A percentile compares a stretch with the other conserved stretches of the same genome.
These are phyloP conservation scores for Scaptomyza hsui DNA, from an alignment of 1,140 invertebrate species.

Conservation along the genomic window DNA sequence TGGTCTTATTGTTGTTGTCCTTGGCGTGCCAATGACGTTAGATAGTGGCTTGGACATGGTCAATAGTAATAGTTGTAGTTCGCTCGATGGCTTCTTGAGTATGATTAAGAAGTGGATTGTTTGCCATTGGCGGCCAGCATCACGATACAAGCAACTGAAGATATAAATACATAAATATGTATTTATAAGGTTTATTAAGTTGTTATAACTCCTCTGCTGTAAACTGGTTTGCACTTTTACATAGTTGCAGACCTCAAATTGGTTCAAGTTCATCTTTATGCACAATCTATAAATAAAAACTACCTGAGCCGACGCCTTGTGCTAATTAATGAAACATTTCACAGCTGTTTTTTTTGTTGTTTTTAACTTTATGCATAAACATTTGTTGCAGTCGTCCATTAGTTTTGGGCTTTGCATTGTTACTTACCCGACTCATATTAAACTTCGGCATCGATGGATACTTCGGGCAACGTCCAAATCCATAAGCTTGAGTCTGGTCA, in stretches of 20 bases:
- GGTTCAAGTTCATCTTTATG: conserved; percentile 77
- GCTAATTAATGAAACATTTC: conserved; percentile 63
- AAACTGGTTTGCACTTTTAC: conserved; percentile 76
- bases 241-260: conserved; percentile 63
- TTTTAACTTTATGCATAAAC: conserved; percentile 17
- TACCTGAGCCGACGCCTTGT: conserved; percentile 51
- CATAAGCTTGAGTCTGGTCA: conserved; percentile 66
- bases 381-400: conserved; percentile 5
- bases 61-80: conserved; percentile 16
- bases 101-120: conserved; percentile 63
- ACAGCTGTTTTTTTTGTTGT: conserved; percentile 39
- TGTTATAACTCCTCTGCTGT: conserved; percentile 55
- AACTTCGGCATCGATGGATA: conserved; percentile 86
- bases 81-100: conserved; percentile 55
- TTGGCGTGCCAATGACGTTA: conserved; percentile 51
- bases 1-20: conserved; percentile 48
- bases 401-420: no score
- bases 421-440: conserved; percentile 86
- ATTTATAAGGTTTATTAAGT: conserved; percentile 35
- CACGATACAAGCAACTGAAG: background rate
- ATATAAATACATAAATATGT: conserved; percentile 6
- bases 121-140: conserved; percentile 53
- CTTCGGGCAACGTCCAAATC: conserved; percentile 87
- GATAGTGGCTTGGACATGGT: conserved; percentile 7
- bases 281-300: conserved; percentile 59